Evolutionary conservation across 2,888 invertebrate species (phyloP).

Genomic region (Calliphora vomitoria): DNA sequence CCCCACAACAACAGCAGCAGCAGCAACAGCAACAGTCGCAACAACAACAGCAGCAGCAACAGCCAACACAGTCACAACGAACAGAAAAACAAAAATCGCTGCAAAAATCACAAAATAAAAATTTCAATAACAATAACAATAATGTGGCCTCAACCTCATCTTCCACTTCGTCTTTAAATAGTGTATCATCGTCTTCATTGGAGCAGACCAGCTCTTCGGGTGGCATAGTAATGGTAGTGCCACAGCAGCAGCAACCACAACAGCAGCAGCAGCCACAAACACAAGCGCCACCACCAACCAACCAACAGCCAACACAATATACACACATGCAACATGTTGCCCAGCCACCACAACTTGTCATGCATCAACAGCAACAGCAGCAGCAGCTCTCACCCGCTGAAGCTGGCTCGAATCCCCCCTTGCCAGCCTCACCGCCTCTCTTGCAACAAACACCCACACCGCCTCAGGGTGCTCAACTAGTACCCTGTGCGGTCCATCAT

Average conservation of each 20-base stretch:
- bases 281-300: constrained; percentile 67
- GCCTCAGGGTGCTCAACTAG: constrained; percentile 82
- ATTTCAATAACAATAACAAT: constrained; percentile 67
- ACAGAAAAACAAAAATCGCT: constrained; percentile 52
- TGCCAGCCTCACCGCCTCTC: constrained; percentile 82
- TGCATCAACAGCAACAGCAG: constrained; percentile 72
- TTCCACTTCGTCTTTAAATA: constrained; percentile 72
- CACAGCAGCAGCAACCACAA: constrained; percentile 74
- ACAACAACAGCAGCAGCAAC: constrained; percentile 74
- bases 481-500: constrained; percentile 81
- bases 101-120: constrained; percentile 60
- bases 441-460: constrained; percentile 82
- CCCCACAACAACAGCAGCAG: constrained; percentile 75
- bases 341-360: constrained; percentile 71
- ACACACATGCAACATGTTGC: constrained; percentile 69
- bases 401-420: constrained; percentile 80
- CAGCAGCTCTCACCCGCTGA: constrained; percentile 81
- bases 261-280: constrained; percentile 68
- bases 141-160: constrained; percentile 77
- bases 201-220: constrained; percentile 66
- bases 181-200: constrained; percentile 70
- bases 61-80: constrained; percentile 64
- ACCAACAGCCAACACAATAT: constrained; percentile 71
- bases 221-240: constrained; percentile 79
- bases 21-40: constrained; percentile 26